Base-by-base conservation (phyloP, 2,113 vertebrate genomes). In the Chionodraco myersi region DNA sequence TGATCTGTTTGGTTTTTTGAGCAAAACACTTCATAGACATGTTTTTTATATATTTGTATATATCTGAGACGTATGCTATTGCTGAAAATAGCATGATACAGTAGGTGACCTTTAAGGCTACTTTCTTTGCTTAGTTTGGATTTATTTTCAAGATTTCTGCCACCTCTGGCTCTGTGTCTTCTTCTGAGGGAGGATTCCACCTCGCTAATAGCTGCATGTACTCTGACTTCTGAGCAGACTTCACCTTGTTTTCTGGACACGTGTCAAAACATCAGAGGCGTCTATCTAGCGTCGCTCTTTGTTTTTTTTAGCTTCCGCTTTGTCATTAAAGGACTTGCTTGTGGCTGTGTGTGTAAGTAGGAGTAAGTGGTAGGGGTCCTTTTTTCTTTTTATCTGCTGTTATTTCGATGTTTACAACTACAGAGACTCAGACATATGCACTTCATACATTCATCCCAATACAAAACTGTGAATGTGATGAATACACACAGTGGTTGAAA, bases 331-430 rank as follows among this genome's bases (percentile, higher is more conserved):
- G 64, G 57, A 72, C 44, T 79, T 72, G 63, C 68, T 72, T 60
- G 58, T 60, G 58, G 26, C 7, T 62, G 5, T 61, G 34, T 63
- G 41, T 23, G 34, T 61, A 15, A 18, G 57, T 18, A 14, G 16
- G 7, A 18, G 58, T 41, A 16, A 10, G 34, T 61, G n/a, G 72
- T 45, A 45, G 60, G 75, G 79, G 72, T 83, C 79, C 56, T 21
- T 34, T 63, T 44, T 59, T n/a, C 36, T 64, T 89, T 89, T 90
- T 54, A 82, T 88, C 73, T 74, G 13, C 64, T 88, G 85, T 75
- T 81, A 85, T 88, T 86, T 88, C 79, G 86, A 90, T 52, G 48
- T 52, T 74, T 21, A 68, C 30, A 72, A 16, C 36, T 36, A 59
- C 62, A 63, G 48, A 69, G n/a, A 41, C 44, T 16, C 57, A 45